Base-by-base conservation (phyloP, 2,888 invertebrate species). In the Oscheius myriophilus region DNA sequence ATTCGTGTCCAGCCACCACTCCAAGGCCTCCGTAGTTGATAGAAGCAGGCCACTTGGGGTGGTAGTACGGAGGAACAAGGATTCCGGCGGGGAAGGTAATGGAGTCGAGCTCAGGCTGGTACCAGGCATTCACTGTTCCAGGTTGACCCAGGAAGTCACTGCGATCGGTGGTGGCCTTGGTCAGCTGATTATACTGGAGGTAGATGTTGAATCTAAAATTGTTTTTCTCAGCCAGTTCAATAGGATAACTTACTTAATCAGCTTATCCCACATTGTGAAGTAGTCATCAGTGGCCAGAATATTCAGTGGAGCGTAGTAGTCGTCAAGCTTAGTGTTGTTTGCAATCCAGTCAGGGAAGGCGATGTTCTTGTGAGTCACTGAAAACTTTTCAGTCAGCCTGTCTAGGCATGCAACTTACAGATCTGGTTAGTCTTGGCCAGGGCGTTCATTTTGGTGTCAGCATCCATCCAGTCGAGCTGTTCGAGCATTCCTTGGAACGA, bases 1-100 rank as follows among this genome's bases (percentile, higher is more conserved):
- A 88, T 87, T 96, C 96, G 86, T 97, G 96, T 0, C 96, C 96
- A 92, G 96, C 96, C 0, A 97, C 95, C 0, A 96, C 95, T 0
- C 96, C 97, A 91, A 97, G 95, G 1, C 94, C 96, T 0, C 96
- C 97, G 83, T 92, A 97, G 74, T 84, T 84, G 63, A 84, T 67
- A 12, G 80, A 70, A 61, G 82, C 77, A 9, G 84, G 84, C 70
- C 76, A 84, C n/a, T 74, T 59, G 46, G 75, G 67, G 55, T 83
- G 73, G 76, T 75, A 84, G 72, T 80, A 84, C 2, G 84, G 84
- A 42, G 80, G 73, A 25, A 79, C 79, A 3, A 84, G 78, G 43
- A 84, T 84, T 33, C 81, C 85, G 18, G 82, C 76, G n/a, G 84
- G 85, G 71, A 85, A 79, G 16, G 85, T 84, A 69, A 85, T 83